phyloP scores from a whole-genome alignment of 2,113 vertebrate species.

The Falco punctatus region DNA sequence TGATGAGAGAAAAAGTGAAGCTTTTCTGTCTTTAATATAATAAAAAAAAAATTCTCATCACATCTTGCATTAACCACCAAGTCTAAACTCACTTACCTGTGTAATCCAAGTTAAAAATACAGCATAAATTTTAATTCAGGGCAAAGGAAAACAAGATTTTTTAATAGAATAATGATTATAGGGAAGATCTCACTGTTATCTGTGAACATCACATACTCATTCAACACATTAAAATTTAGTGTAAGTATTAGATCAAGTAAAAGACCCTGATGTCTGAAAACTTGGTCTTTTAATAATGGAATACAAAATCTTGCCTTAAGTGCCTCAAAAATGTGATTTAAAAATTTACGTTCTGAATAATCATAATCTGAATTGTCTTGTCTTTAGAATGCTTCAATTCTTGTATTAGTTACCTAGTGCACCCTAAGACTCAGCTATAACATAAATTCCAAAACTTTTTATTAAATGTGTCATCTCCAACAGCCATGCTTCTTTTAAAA shows the following conservation, averaged over 20 bases:
- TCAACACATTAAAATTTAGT: neutral
- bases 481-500: neutral
- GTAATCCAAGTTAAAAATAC: neutral
- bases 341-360: neutral
- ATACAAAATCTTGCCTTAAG: neutral
- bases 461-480: neutral
- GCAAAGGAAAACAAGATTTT: neutral
- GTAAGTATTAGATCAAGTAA: neutral
- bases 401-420: neutral
- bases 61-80: neutral
- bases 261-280: neutral
- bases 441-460: neutral
- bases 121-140: neutral
- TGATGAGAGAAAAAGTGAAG: neutral
- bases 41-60: neutral
- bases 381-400: neutral
- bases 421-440: neutral
- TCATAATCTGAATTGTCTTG: neutral
- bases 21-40: neutral
- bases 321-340: neutral
- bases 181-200: neutral
- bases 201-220: neutral
- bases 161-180: neutral
- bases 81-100: neutral
- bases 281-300: neutral